Percentiles rank a stretch among this genome's conserved stretches.
Conservation (phyloP, 2,888 invertebrate genomes). For the Torymus auratus region DNA sequence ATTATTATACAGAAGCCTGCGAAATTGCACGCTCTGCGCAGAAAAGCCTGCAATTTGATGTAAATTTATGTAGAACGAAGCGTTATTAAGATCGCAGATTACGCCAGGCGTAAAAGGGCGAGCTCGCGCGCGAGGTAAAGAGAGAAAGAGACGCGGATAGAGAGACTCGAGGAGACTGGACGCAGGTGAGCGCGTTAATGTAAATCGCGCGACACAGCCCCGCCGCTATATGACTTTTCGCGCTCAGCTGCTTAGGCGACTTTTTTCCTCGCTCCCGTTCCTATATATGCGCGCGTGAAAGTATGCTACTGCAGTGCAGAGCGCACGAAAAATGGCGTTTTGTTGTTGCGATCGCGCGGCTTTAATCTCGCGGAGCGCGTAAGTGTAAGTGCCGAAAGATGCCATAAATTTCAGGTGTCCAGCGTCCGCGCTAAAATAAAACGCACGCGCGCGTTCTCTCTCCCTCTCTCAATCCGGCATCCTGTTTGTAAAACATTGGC, state of each 20-base stretch:
- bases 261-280: neutral
- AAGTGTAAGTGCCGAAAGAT: neutral
- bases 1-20: slow-evolving; percentile 66
- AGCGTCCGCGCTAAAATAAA: slow-evolving; percentile 29
- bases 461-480: slow-evolving; percentile 14
- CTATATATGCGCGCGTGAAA: slow-evolving; percentile 7
- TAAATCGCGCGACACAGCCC: neutral
- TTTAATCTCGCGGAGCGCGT: neutral
- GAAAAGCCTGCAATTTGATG: slow-evolving; percentile 74
- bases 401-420: slow-evolving; percentile 29
- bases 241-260: neutral
- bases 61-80: slow-evolving; percentile 73
- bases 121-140: slow-evolving; percentile 51
- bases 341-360: slow-evolving; percentile 17
- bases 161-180: slow-evolving; percentile 50
- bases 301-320: neutral
- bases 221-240: neutral
- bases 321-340: slow-evolving; percentile 26
- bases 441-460: neutral
- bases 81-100: slow-evolving; percentile 73
- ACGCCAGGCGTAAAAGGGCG: slow-evolving; percentile 55
- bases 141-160: slow-evolving; percentile 47
- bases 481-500: slow-evolving; percentile 29
- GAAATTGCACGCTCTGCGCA: slow-evolving; percentile 69
- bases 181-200: slow-evolving; percentile 18